Base-by-base conservation (phyloP, 2,888 invertebrate genomes). In the Galerucella nymphaeae region DNA sequence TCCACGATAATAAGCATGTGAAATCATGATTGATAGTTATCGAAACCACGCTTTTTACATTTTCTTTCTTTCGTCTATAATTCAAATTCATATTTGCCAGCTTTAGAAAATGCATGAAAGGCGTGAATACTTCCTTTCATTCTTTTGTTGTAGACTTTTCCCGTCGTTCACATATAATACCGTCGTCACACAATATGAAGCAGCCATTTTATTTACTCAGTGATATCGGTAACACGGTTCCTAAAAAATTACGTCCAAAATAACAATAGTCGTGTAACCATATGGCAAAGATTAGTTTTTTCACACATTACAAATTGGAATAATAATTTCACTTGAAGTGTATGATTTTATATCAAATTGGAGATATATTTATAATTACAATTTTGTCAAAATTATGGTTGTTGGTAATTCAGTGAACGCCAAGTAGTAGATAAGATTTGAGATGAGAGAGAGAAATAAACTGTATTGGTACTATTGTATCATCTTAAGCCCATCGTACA, bases 211-310 rank as follows among this genome's bases (percentile, higher is more conserved):
- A 59, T 67, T 67, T 67, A 67, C 67, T 59, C 30, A 59, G 67
- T 48, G 58, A 67, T 67, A 67, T 67, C 58, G 58, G 67, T 59
- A 67, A 67, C 48, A 59, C 58, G 67, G 67, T 67, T 67, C 59
- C 59, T 48, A 50, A 61, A 67, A 67, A 67, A 67, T 58, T 30
- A 59, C 45, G 57, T 59, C 48, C 9, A 20, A 41, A 66, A 30
- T 58, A 42, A 67, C 67, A 67, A 67, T 67, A 16, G 45, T 50
- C 38, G 14, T 48, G 48, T 58, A 48, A 59, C 66, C 58, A 66
- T 66, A 66, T 45, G 58, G 58, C 55, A 18, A 42, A 48, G 67
- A 67, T 67, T 67, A 67, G 42, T 42, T 66, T 66, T 23, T 58
- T 18, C 18, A 16, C 10, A 18, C 16, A 18, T 18, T 16, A 53